These are phyloP conservation scores for Sebastes minor DNA, from an alignment of 2,797 vertebrate genomes.

Conservation along the genomic window DNA sequence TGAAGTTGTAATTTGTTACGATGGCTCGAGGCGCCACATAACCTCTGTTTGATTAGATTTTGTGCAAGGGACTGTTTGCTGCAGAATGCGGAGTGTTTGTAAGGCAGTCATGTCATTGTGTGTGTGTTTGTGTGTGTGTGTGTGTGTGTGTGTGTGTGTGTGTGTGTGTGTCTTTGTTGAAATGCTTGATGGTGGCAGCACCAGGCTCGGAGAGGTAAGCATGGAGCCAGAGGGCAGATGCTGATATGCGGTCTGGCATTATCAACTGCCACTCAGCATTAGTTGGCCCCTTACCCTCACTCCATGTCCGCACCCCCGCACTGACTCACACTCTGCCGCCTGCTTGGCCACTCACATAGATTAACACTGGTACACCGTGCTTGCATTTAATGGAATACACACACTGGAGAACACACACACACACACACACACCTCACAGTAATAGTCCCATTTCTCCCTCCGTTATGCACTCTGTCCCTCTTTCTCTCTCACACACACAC, in stretches of 20 bases:
- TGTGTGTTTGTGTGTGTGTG: constrained; percentile 1
- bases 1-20: constrained; percentile 72
- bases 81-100: constrained; percentile 56
- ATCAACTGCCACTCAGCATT: constrained; percentile 86
- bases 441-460: constrained; percentile 58
- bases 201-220: constrained; percentile 70
- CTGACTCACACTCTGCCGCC: constrained; percentile 83
- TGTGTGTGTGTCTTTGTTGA: constrained; percentile 45
- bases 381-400: constrained; percentile 74
- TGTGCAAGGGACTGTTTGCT: constrained; percentile 53
- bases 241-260: constrained; percentile 86
- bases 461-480: constrained; percentile 11
- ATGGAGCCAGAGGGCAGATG: constrained; percentile 80
- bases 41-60: constrained; percentile 79
- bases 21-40: constrained; percentile 71
- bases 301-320: constrained; percentile 79
- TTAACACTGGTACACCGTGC: constrained; percentile 72
- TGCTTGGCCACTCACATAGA: constrained; percentile 79
- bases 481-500: constrained; percentile 15
- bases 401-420: constrained; percentile 39
- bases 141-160: constrained; percentile 16
- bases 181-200: constrained; percentile 62
- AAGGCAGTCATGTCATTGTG: constrained; percentile 28
- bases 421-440: constrained; percentile 40
- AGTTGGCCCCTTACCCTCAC: constrained; percentile 78